phyloP scores from a whole-genome alignment of 2,797 vertebrate species.

The Eulemur rubriventer region DNA sequence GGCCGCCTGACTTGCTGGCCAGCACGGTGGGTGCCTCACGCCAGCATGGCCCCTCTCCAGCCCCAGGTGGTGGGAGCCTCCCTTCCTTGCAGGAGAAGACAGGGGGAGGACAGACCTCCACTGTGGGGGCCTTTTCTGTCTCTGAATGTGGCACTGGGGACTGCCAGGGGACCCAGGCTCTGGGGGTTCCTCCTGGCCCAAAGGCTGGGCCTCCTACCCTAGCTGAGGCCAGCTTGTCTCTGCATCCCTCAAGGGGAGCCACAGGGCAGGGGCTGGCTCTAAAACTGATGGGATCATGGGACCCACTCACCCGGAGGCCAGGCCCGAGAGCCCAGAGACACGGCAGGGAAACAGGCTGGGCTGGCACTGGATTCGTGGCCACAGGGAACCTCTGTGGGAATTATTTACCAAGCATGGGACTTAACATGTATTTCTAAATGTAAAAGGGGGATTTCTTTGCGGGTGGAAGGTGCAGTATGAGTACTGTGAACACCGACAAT shows the following conservation, averaged over 20 bases:
- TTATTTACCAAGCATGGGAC: neutral
- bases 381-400: neutral
- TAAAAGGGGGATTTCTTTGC: neutral
- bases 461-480: neutral
- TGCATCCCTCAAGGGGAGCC: neutral
- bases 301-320: neutral
- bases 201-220: neutral
- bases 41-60: neutral
- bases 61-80: neutral
- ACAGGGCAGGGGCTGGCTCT: neutral
- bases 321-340: neutral
- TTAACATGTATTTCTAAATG: neutral
- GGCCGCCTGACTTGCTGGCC: neutral
- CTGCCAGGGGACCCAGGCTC: neutral
- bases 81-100: neutral
- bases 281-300: neutral
- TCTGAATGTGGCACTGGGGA: neutral
- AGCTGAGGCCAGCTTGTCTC: neutral
- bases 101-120: fast-evolving
- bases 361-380: neutral
- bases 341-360: neutral
- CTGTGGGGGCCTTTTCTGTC: neutral
- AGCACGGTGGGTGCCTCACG: neutral
- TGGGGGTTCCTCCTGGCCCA: neutral
- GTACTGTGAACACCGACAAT: neutral